These are phyloP conservation scores for Labeo rohita DNA, from an alignment of 2,113 vertebrate genomes.

Conservation along the genomic window DNA sequence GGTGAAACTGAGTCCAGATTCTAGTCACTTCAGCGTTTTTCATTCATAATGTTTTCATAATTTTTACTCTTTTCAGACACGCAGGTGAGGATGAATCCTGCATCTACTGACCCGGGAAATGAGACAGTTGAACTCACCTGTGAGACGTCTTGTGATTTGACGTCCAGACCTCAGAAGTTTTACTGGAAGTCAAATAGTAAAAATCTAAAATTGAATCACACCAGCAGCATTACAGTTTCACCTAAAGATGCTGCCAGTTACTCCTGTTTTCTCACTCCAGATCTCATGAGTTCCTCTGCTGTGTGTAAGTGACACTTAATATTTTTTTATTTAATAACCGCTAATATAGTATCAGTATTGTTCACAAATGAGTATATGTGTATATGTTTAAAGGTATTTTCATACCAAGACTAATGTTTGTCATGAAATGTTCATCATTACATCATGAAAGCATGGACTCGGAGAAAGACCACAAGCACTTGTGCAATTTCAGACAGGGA, in stretches of 20 bases:
- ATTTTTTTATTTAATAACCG: no score
- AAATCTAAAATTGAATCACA: no score
- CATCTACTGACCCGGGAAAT: accelerated
- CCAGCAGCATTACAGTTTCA: not conserved
- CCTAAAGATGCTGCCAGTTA: not conserved
- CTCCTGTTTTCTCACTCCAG: not conserved
- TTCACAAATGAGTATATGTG: not conserved
- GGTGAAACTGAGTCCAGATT: slow-evolving; percentile 22
- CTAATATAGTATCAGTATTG: not conserved
- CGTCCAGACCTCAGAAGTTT: not conserved
- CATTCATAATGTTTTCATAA: not conserved
- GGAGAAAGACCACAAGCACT: no score
- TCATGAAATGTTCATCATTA: no score
- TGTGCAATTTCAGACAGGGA: no score
- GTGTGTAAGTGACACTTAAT: slow-evolving; percentile 25
- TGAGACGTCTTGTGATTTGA: slow-evolving; percentile 19
- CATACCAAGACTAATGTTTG: no score
- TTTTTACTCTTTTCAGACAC: not conserved
- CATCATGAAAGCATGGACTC: not conserved
- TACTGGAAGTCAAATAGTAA: slow-evolving; percentile 15
- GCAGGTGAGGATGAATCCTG: not conserved
- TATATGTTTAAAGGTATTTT: not conserved
- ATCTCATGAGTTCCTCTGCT: not conserved
- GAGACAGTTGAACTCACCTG: not conserved
- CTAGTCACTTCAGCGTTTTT: not conserved